A percentile compares a stretch with the other conserved stretches of the same genome.
Evolutionary conservation across 2,888 invertebrate species (phyloP).

Genomic region (Bellardia bayeri): DNA sequence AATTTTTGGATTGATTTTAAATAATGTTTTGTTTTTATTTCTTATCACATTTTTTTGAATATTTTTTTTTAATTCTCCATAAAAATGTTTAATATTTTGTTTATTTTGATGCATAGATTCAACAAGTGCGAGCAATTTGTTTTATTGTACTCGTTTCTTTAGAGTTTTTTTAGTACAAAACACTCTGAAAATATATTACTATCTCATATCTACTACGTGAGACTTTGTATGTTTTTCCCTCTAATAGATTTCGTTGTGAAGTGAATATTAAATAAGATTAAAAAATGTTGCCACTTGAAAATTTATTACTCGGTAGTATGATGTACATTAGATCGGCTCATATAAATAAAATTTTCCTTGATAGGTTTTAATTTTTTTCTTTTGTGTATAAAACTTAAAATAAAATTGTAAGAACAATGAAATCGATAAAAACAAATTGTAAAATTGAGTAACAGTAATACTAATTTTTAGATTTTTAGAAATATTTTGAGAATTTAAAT

Average conservation of each 20-base stretch:
- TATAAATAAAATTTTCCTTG: background rate
- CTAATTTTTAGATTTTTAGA: no score
- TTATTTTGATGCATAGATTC: constrained; percentile 35
- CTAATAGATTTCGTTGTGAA: background rate
- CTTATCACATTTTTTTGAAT: constrained; percentile 30
- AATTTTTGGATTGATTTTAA: background rate
- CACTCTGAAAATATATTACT: background rate
- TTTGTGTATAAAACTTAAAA: no score
- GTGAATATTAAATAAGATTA: constrained; percentile 21
- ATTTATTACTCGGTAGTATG: background rate
- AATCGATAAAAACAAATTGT: no score
- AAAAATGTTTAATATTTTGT: constrained; percentile 2
- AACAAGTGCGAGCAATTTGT: constrained; percentile 21
- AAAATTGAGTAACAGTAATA: no score
- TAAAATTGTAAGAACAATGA: no score
- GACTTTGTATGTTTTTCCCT: background rate
- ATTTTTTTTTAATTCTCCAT: constrained; percentile 1
- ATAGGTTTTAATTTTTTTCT: no score
- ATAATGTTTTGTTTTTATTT: constrained; percentile 6
- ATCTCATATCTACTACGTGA: constrained; percentile 23
- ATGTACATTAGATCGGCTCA: background rate
- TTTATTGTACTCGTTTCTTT: background rate
- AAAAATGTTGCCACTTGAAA: constrained; percentile 9
- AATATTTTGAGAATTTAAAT: no score
- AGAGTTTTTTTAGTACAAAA: background rate